phyloP scores from a whole-genome alignment of 2,113 vertebrate genomes.

The Murina feae region DNA sequence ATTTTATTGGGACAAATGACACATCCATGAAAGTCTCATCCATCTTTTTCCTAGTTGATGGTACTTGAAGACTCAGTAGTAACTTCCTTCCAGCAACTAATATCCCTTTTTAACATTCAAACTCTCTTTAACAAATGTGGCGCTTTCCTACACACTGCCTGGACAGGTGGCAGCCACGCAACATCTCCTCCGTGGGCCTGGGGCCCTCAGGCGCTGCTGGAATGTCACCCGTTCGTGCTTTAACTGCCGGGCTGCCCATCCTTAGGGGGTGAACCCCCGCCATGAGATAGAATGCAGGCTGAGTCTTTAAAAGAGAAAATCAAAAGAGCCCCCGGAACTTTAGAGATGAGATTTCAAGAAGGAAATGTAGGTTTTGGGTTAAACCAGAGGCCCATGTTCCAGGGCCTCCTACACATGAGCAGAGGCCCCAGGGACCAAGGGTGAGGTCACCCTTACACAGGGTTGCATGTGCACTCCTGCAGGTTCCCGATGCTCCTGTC shows the following conservation, averaged over 20 bases:
- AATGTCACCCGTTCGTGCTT: neutral
- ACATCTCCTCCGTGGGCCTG: neutral
- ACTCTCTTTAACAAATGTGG: conserved; percentile 35
- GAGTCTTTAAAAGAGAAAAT: neutral
- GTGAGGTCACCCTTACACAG: neutral
- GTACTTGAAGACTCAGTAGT: conserved; percentile 51
- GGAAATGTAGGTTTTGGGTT: neutral
- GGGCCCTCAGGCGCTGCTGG: neutral
- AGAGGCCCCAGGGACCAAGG: neutral
- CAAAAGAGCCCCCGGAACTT: neutral
- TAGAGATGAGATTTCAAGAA: neutral
- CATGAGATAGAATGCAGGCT: neutral
- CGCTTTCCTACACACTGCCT: conserved; percentile 10
- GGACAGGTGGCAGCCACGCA: conserved; percentile 39
- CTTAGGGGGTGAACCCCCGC: neutral
- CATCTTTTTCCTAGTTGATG: conserved; percentile 53
- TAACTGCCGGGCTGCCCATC: neutral
- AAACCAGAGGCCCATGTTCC: neutral
- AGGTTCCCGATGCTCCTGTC: neutral
- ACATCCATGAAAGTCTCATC: conserved; percentile 37
- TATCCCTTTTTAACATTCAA: conserved; percentile 48
- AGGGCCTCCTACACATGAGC: neutral
- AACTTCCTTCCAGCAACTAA: conserved; percentile 47
- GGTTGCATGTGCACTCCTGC: neutral
- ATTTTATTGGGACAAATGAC: conserved; percentile 44